Percentiles rank a stretch among this genome's conserved stretches.
Evolutionary conservation across 2,888 invertebrate genomes (phyloP).

Genomic region (Falcaria lacertinaria): DNA sequence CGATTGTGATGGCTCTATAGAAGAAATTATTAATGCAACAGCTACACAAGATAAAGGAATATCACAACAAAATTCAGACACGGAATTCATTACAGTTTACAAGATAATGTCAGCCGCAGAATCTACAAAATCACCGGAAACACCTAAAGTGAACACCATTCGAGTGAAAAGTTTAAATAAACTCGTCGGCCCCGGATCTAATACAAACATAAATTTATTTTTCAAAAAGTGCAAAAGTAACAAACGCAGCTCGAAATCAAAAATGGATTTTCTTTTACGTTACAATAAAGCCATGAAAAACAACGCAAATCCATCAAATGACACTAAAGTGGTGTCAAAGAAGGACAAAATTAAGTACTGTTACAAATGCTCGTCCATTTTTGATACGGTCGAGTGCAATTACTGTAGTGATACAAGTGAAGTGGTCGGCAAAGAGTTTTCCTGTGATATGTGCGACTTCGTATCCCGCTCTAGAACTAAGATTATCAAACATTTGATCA

Average conservation of each 20-base stretch:
- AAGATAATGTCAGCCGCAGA: constrained; percentile 25
- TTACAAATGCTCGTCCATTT: constrained; percentile 40
- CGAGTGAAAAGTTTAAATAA: background rate
- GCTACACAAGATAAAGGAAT: no score
- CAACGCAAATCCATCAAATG: background rate
- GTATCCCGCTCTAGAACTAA: background rate
- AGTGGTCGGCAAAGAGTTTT: background rate
- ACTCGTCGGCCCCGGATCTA: constrained; percentile 1
- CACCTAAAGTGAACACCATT: background rate
- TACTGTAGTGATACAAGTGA: constrained; percentile 27
- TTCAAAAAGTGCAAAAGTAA: constrained; percentile 33
- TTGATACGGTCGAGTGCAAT: constrained; percentile 34
- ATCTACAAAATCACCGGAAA: constrained; percentile 8
- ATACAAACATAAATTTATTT: constrained; percentile 22
- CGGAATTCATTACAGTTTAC: constrained; percentile 33
- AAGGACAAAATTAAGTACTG: constrained; percentile 37
- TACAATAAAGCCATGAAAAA: background rate
- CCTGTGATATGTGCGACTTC: background rate
- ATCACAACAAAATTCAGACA: constrained; percentile 14
- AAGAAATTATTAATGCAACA: no score
- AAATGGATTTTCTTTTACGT: background rate
- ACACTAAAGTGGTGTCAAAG: background rate
- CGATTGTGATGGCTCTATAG: background rate
- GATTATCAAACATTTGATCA: background rate
- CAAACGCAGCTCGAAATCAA: constrained; percentile 14